Percentiles rank a stretch among this genome's conserved stretches.
Evolutionary conservation across 2,888 invertebrate species (phyloP).

Genomic region (Drosophila kokeensis): DNA sequence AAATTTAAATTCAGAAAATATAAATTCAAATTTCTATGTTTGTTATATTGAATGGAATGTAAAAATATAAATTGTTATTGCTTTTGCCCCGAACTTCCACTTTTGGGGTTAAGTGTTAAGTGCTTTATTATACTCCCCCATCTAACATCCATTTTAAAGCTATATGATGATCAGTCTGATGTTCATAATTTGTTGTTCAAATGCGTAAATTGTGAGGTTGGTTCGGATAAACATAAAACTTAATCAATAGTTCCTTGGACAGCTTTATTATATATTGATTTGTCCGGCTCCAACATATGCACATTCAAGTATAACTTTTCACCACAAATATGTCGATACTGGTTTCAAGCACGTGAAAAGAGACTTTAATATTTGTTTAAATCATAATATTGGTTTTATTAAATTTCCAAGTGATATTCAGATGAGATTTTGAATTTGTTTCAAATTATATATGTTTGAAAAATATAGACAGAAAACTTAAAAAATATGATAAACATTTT

Average conservation of each 20-base stretch:
- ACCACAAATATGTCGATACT: not conserved
- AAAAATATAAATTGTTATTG: no score
- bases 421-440: not conserved
- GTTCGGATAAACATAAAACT: not conserved
- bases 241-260: no score
- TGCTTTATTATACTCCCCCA: no score
- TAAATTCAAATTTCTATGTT: no score
- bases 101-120: no score
- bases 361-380: not conserved
- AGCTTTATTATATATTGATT: not conserved
- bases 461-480: not conserved
- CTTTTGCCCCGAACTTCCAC: no score
- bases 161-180: not conserved
- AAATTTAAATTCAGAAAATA: no score
- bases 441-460: not conserved
- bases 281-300: not conserved
- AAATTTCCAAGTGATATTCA: not conserved
- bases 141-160: not conserved
- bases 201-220: not conserved
- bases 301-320: not conserved
- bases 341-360: not conserved
- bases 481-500: not conserved
- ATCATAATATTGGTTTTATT: not conserved
- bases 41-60: no score
- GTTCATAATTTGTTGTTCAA: not conserved